phyloP scores from a whole-genome alignment of 2,888 invertebrate genomes.

The Pilophorus perplexus region DNA sequence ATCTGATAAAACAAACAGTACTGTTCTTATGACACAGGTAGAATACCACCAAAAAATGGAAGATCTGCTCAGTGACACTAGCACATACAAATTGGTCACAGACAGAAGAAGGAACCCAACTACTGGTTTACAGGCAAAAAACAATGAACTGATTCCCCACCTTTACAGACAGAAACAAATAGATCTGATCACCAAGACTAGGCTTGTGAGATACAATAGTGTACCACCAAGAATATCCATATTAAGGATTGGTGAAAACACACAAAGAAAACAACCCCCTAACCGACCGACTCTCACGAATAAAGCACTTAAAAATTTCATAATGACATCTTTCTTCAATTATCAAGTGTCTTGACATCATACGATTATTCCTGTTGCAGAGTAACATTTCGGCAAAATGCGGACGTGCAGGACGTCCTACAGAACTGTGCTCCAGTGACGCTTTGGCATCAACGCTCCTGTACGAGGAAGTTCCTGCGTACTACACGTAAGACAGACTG shows the following conservation, averaged over 20 bases:
- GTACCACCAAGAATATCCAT: neutral
- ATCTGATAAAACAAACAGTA: neutral
- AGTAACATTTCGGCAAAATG: too few species aligned
- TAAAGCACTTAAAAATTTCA: too few species aligned
- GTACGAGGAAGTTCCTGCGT: too few species aligned
- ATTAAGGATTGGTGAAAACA: conserved; percentile 1
- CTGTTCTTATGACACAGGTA: neutral
- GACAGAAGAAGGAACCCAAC: neutral
- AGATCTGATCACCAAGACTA: neutral
- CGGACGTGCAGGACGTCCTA: too few species aligned
- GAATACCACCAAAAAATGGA: conserved; percentile 3
- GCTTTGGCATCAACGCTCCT: too few species aligned
- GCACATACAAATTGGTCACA: neutral
- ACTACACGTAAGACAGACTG: too few species aligned
- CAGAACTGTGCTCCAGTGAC: too few species aligned
- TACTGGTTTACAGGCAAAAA: neutral
- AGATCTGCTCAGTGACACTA: neutral
- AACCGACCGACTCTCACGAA: too few species aligned
- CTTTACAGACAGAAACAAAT: neutral
- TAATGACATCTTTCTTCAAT: too few species aligned
- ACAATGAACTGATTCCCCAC: neutral
- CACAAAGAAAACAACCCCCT: neutral
- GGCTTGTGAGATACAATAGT: neutral
- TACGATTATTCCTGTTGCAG: too few species aligned
- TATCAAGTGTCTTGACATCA: too few species aligned